Percentiles rank a stretch among this genome's conserved stretches.
Evolutionary conservation across 2,113 vertebrate species (phyloP).

Genomic region (Corvus moneduloides): DNA sequence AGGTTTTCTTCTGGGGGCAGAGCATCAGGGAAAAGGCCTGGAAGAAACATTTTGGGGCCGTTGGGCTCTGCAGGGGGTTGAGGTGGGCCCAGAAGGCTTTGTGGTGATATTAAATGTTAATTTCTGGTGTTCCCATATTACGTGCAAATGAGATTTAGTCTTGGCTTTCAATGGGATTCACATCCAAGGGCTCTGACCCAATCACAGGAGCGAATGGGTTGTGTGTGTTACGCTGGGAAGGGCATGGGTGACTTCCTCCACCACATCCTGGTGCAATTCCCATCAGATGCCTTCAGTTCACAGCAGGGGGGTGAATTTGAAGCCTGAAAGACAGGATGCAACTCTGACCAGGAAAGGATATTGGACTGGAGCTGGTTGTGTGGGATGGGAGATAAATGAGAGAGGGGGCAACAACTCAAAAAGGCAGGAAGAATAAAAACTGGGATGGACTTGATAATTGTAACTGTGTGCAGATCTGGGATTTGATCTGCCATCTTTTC

Average conservation of each 20-base stretch:
- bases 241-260: not conserved
- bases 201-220: not conserved
- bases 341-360: not conserved
- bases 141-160: slow-evolving; percentile 58
- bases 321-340: not conserved
- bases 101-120: slow-evolving; percentile 69
- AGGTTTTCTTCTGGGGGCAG: not conserved
- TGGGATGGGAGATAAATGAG: not conserved
- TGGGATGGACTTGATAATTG: not conserved
- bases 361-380: not conserved
- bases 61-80: slow-evolving; percentile 36
- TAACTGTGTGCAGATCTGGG: not conserved
- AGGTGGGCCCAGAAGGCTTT: slow-evolving; percentile 60
- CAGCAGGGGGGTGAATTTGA: not conserved
- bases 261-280: not conserved
- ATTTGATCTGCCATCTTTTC: not conserved
- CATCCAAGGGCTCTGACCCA: slow-evolving; percentile 16
- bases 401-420: not conserved
- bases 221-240: not conserved
- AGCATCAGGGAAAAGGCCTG: not conserved
- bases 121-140: slow-evolving; percentile 41
- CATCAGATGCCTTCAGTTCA: not conserved
- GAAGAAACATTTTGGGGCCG: slow-evolving; percentile 45
- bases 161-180: slow-evolving; percentile 26
- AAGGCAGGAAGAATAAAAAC: not conserved